Evolutionary conservation across 2,888 invertebrate species (phyloP).

Genomic region (Amphimallon solstitiale): DNA sequence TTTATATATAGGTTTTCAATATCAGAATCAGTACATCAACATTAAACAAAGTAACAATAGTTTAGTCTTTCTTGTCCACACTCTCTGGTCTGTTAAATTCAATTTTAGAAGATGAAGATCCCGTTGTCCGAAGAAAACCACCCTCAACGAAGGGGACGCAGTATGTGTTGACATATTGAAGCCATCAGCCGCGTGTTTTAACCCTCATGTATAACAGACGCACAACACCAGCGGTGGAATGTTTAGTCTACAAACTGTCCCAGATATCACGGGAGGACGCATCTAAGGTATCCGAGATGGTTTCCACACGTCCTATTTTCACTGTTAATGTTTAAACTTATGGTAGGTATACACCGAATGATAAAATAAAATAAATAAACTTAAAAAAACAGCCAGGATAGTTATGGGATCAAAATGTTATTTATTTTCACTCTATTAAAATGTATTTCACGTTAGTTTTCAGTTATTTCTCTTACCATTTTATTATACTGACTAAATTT

Average conservation of each 20-base stretch:
- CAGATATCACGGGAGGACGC: conserved; percentile 37
- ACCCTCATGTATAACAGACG: conserved; percentile 53
- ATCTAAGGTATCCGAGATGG: conserved; percentile 17
- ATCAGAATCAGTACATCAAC: no score
- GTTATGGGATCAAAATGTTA: no score
- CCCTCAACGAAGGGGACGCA: conserved; percentile 47
- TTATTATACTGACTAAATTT: no score
- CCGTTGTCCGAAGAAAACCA: conserved; percentile 16
- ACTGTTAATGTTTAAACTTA: no score
- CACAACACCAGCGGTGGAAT: conserved; percentile 50
- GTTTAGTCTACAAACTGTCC: conserved; percentile 57
- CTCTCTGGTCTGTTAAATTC: conserved; percentile 14
- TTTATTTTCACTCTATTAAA: no score
- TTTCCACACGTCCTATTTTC: neutral
- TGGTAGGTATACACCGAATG: no score
- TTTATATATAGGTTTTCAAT: no score
- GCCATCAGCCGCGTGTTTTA: conserved; percentile 60
- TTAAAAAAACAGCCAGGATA: no score
- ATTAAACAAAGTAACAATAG: no score
- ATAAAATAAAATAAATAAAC: no score
- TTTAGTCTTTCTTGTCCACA: neutral
- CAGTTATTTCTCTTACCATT: no score
- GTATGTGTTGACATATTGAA: conserved; percentile 63
- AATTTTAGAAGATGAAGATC: conserved; percentile 1
- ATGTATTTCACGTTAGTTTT: no score